Conservation (phyloP, 2,113 vertebrate species). For the Oreochromis niloticus region DNA sequence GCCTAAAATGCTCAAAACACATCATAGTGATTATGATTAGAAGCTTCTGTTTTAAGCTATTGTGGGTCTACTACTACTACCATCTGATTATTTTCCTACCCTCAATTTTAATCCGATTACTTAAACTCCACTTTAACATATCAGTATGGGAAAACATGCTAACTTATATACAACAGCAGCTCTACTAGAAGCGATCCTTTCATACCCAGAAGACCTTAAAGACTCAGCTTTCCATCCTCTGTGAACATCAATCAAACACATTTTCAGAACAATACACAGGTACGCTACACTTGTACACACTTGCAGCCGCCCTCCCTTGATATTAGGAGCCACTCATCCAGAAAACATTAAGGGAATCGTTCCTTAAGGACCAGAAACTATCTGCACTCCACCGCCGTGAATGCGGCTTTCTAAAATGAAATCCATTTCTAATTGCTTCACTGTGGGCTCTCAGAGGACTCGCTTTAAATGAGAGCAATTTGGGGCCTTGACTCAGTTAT, state of each 20-base stretch:
- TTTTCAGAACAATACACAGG: not conserved
- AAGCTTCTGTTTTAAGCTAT: not conserved
- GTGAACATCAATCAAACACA: not conserved
- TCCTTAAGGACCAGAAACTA: slow-evolving; percentile 31
- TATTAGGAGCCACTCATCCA: slow-evolving; percentile 17
- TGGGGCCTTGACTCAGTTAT: slow-evolving; percentile 5
- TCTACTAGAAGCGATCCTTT: not conserved
- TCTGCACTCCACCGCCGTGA: slow-evolving; percentile 13
- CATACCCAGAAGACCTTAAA: not conserved
- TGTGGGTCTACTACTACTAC: not conserved
- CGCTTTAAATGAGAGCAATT: slow-evolving; percentile 39
- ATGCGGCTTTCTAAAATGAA: slow-evolving; percentile 36
- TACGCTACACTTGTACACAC: not conserved
- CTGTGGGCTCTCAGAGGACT: slow-evolving; percentile 18
- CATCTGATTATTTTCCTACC: not conserved
- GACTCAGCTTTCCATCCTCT: not conserved
- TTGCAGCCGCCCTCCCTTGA: not conserved
- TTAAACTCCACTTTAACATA: not conserved
- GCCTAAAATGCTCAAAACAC: not conserved
- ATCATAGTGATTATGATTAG: not conserved
- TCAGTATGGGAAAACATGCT: not conserved
- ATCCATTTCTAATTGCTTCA: slow-evolving; percentile 33
- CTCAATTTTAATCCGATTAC: not conserved
- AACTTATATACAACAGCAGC: not conserved
- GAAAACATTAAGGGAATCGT: slow-evolving; percentile 35